Conservation (phyloP, 2,113 vertebrate species). For the Dipodomys spectabilis region DNA sequence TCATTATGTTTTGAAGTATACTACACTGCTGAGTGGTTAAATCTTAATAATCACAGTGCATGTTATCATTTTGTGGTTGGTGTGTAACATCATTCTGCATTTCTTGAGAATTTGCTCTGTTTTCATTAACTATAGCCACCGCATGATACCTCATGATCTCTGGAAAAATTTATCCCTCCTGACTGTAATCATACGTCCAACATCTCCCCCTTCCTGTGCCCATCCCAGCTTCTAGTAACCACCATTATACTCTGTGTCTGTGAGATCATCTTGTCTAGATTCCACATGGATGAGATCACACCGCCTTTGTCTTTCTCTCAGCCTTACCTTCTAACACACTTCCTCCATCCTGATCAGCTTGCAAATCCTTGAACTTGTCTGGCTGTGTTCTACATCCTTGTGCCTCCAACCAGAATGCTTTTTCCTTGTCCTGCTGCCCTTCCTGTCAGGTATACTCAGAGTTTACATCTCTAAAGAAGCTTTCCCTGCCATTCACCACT, state of each 20-base stretch:
- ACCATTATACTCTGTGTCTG: neutral
- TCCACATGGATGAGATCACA: neutral
- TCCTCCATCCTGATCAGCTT: neutral
- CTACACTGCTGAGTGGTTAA: neutral
- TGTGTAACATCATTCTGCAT: neutral
- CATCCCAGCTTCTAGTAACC: neutral
- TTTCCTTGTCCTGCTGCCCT: neutral
- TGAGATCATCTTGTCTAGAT: neutral
- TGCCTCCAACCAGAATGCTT: neutral
- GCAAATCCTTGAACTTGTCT: neutral
- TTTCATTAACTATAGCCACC: neutral
- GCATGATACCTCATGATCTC: neutral
- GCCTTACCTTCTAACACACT: neutral
- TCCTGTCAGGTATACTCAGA: neutral
- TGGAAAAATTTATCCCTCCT: neutral
- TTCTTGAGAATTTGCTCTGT: neutral
- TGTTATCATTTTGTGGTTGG: neutral
- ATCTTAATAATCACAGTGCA: neutral
- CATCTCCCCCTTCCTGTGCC: neutral
- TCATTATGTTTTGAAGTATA: neutral
- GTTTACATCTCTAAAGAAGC: neutral
- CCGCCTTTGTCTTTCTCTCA: neutral
- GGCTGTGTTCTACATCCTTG: neutral
- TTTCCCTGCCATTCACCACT: neutral
- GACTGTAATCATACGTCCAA: neutral